Conservation (phyloP, 2,113 vertebrate species). For the Chelonoidis abingdonii region DNA sequence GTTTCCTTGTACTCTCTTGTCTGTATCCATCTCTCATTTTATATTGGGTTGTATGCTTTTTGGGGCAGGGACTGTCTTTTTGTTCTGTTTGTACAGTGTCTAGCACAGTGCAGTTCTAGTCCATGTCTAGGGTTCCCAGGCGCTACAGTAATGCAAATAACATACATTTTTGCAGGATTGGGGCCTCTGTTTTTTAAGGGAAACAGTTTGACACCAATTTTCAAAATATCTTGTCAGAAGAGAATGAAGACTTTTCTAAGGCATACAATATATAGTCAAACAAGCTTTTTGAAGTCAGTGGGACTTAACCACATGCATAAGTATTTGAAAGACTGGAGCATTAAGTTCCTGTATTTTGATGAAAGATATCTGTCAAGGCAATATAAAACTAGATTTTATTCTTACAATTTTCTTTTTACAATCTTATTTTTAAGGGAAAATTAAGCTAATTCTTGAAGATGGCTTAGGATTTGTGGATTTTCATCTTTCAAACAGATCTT, state of each 20-base stretch:
- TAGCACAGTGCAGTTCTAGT: background rate
- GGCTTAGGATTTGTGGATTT: constrained; percentile 88
- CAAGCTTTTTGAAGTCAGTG: background rate
- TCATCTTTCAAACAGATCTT: constrained; percentile 86
- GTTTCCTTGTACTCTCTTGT: background rate
- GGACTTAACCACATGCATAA: background rate
- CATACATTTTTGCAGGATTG: background rate
- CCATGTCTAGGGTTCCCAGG: background rate
- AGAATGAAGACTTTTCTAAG: background rate
- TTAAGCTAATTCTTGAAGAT: constrained; percentile 87
- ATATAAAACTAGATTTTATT: background rate
- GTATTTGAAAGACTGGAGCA: background rate
- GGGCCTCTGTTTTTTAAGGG: background rate
- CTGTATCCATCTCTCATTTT: background rate
- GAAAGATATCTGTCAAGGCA: background rate
- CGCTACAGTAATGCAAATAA: background rate
- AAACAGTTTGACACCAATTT: background rate
- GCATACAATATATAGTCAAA: background rate
- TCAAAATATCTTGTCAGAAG: background rate
- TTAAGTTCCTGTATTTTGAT: background rate
- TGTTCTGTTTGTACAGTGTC: background rate
- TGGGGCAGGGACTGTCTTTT: background rate
- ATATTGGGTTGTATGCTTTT: background rate
- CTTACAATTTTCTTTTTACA: background rate
- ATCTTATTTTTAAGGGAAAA: constrained; percentile 78